Conservation (phyloP, 2,113 vertebrate genomes). For the Ondatra zibethicus region DNA sequence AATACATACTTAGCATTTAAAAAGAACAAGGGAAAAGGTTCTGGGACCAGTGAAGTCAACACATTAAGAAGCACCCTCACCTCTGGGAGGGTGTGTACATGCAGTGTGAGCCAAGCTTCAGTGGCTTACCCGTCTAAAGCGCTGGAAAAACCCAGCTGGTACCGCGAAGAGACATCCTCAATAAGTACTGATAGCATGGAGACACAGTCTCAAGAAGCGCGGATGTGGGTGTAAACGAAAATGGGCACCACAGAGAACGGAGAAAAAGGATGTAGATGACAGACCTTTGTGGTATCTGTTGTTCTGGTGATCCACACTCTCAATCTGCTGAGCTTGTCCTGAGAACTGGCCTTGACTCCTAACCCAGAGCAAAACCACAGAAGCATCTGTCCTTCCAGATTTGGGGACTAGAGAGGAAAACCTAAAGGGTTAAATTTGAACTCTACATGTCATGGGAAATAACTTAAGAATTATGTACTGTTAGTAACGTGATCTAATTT, state of each 20-base stretch:
- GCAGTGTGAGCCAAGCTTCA: not conserved
- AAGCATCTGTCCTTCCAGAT: not conserved
- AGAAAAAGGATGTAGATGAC: not conserved
- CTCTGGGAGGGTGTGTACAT: not conserved
- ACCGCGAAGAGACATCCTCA: not conserved
- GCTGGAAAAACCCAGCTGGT: slow-evolving; percentile 7
- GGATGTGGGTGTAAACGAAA: not conserved
- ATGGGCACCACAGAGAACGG: no score
- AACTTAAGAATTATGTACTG: not conserved
- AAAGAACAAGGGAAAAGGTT: not conserved
- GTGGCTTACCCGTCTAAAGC: not conserved
- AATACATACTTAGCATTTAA: slow-evolving; percentile 36
- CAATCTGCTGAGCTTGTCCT: not conserved
- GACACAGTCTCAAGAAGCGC: not conserved
- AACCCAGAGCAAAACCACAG: not conserved
- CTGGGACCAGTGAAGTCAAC: slow-evolving; percentile 51
- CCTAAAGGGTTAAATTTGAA: not conserved
- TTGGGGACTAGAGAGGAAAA: not conserved
- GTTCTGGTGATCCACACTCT: not conserved
- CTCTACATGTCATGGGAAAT: not conserved
- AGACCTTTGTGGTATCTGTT: not conserved
- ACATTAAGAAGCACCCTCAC: not conserved
- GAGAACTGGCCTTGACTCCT: not conserved
- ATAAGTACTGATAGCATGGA: not conserved
- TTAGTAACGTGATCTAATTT: not conserved